Conservation (phyloP, 2,797 vertebrate genomes). For the Tokudaia tokunoshimensis region DNA sequence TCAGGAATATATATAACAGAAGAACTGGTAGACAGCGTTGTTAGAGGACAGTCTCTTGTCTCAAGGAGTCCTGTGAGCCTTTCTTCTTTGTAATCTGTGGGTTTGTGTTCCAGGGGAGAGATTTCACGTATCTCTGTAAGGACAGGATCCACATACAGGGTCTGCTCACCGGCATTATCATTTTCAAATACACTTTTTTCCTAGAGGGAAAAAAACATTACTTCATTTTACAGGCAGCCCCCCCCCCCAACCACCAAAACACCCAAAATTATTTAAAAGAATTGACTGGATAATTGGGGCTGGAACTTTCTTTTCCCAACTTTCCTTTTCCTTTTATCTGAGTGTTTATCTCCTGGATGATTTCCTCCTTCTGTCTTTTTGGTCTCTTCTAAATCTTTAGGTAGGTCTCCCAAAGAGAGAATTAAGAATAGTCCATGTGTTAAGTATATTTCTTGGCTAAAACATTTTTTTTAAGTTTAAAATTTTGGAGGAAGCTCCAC, state of each 20-base stretch:
- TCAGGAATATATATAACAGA: slow-evolving; percentile 35
- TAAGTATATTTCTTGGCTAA: slow-evolving; percentile 21
- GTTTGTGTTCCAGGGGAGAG: accelerated
- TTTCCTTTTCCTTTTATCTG: background rate
- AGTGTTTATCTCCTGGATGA: background rate
- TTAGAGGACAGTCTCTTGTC: accelerated
- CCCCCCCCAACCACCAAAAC: slow-evolving; percentile 53
- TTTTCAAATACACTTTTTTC: slow-evolving; percentile 72
- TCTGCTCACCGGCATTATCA: accelerated
- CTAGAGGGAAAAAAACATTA: slow-evolving; percentile 49
- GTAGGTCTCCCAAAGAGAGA: slow-evolving; percentile 44
- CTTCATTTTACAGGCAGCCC: background rate
- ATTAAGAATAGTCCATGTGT: slow-evolving; percentile 8
- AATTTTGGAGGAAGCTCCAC: no score
- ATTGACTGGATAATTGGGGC: background rate
- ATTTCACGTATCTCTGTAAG: slow-evolving; percentile 90
- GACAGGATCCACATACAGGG: slow-evolving; percentile 87
- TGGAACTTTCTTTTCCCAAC: background rate
- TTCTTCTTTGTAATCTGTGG: background rate
- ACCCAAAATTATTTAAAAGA: slow-evolving; percentile 14
- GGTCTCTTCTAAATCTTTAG: slow-evolving; percentile 43
- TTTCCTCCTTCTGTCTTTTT: slow-evolving; percentile 46
- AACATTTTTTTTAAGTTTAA: background rate
- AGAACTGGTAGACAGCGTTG: accelerated
- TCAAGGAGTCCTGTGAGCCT: background rate